phyloP scores from a whole-genome alignment of 53 echinoderm and acorn worm species.

The Pentamera pediparva region DNA sequence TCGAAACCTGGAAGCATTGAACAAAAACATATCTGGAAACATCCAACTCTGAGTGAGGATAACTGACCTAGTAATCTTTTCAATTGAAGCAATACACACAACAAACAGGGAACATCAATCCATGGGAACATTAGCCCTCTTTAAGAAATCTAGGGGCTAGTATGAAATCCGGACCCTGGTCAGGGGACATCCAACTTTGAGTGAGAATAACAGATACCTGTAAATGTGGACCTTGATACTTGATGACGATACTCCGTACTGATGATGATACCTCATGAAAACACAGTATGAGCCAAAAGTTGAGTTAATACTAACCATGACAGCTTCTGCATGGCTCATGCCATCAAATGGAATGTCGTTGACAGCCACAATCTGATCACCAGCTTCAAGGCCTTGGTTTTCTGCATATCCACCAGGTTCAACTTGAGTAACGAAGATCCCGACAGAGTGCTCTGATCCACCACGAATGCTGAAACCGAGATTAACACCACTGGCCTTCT shows the following conservation, averaged over 20 bases:
- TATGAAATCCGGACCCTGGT: too few relatives aligned
- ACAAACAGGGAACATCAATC: too few relatives aligned
- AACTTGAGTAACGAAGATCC: constrained; percentile 85
- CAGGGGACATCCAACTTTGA: neutral
- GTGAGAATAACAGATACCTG: neutral
- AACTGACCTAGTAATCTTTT: too few relatives aligned
- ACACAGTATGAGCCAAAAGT: neutral
- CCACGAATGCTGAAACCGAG: constrained; percentile 90
- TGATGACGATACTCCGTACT: neutral
- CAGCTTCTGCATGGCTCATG: constrained; percentile 76
- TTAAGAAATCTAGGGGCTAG: too few relatives aligned
- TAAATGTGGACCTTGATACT: neutral
- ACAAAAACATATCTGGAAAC: too few relatives aligned
- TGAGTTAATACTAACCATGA: constrained; percentile 61
- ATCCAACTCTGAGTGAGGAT: neutral
- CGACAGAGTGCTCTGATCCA: constrained; percentile 84
- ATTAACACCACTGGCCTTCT: constrained; percentile 36
- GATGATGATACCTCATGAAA: neutral
- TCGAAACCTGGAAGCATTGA: too few relatives aligned
- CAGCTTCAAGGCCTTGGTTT: constrained; percentile 60
- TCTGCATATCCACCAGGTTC: constrained; percentile 74
- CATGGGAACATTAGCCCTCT: too few relatives aligned
- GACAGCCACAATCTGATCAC: constrained; percentile 80
- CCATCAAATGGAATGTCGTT: constrained; percentile 90
- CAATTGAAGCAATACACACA: too few relatives aligned